Evolutionary conservation across 1,140 invertebrate species (phyloP), one percentile per base, ranked within the genome.

Genomic region (Eriocheir sinensis): DNA sequence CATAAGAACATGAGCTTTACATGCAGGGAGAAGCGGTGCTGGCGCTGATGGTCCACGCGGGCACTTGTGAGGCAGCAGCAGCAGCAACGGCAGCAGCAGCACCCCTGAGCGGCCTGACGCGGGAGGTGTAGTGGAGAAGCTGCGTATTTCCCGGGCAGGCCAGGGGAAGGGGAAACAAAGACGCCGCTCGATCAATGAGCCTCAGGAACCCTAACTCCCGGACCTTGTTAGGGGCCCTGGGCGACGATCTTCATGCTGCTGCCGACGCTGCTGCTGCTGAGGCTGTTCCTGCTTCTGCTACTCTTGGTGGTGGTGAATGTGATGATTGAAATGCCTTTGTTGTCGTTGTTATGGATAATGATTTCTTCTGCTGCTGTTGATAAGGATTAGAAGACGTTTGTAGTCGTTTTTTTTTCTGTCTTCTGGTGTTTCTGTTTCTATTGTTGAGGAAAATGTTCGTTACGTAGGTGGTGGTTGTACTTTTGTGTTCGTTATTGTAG

Each of bases 151-250:
- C 60, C 60, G n/a, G n/a, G 21, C 60, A 72, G 60, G n/a, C n/a
- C n/a, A n/a, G 17, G 60, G 60, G 60, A 27, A 72, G 60, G n/a
- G 60, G 60, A 72, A 72, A 72, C 60, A 72, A 72, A 72, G 60
- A 72, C 17, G 60, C 27, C 60, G 60, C 60, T 72, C 60, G 60
- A 72, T 72, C 60, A 72, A 72, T 72, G 60, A n/a, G 60, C 60
- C 60, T 72, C 60, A 72, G 60, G 60, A 72, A 72, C 60, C 60
- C 60, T 72, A 72, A 72, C 60, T 72, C 60, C 60, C 21, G 27
- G 60, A 72, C 12, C 60, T 72, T 72, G 60, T 72, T 72, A 72
- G 60, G 6, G 60, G 21, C n/a, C 6, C 60, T 72, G 60, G 60
- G 21, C 27, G 60, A 72, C 60, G 60, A 72, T n/a, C 60, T n/a